These are phyloP conservation scores for Oegoconia quadripuncta DNA, from an alignment of 2,888 invertebrate genomes.

Conservation along the genomic window DNA sequence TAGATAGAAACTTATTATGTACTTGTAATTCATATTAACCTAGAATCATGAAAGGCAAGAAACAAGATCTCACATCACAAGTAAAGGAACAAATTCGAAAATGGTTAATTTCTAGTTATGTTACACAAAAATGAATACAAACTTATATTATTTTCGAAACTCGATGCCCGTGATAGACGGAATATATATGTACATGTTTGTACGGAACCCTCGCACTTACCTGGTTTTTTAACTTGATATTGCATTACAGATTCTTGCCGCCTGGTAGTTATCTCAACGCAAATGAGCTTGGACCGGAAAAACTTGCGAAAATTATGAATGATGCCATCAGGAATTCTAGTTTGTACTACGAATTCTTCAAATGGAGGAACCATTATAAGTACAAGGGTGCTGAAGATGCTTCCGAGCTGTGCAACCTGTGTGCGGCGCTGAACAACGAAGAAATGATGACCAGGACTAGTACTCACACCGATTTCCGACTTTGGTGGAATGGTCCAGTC, in stretches of 20 bases:
- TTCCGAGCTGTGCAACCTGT: constrained; percentile 20
- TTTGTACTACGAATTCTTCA: constrained; percentile 25
- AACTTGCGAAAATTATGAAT: constrained; percentile 26
- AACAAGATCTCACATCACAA: too few species aligned
- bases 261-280: constrained; percentile 30
- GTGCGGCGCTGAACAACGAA: constrained; percentile 21
- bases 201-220: not conserved
- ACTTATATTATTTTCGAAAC: too few species aligned
- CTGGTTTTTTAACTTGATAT: not conserved
- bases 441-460: constrained; percentile 12
- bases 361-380: constrained; percentile 27
- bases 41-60: too few species aligned
- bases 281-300: constrained; percentile 19
- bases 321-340: constrained; percentile 21
- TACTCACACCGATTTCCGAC: constrained; percentile 18
- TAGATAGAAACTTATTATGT: too few species aligned
- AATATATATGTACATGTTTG: too few species aligned
- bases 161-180: too few species aligned
- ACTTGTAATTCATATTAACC: too few species aligned
- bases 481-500: constrained; percentile 23
- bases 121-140: too few species aligned
- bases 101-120: too few species aligned
- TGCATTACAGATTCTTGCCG: constrained; percentile 21
- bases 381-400: constrained; percentile 17
- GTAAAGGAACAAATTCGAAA: too few species aligned